Base-by-base conservation (phyloP, 1,140 invertebrate genomes). In the Micrasema minimum region DNA sequence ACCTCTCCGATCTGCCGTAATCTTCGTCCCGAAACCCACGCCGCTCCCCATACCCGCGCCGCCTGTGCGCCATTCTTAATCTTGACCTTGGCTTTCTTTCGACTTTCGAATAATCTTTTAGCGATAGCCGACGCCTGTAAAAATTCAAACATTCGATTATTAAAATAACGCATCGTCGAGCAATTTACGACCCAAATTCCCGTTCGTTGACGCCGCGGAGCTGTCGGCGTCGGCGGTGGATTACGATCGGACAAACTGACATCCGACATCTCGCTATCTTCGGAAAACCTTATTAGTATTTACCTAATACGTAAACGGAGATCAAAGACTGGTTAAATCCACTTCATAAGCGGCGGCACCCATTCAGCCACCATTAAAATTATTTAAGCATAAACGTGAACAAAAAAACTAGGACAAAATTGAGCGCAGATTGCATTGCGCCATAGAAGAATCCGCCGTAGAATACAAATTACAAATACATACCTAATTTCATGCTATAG, bases 41-140 rank as follows among this genome's bases (percentile, higher is more conserved):
- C 23, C 61, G 70, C 23, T 59, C 64, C n/a, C 64, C 69, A 14
- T 43, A 35, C 20, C 22, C 48, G 12, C 62, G 46, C 41, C 62
- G 61, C 69, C 69, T 55, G 62, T 57, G 41, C 50, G 69, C 50
- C 69, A 71, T 71, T 55, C 26, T 37, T 5, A 20, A 10, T 46
- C 22, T 16, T 31, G 9, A 51, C 26, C 22, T 16, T 31, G 9
- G 37, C 26, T 31, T 7, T 7, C 26, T 31, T 31, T 31, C 26
- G 26, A 31, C 50, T 41, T 38, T 59, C 31, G 66, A 43, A 53
- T 48, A 45, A 69, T 41, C 53, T 57, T 37, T 69, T 69, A 59
- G 51, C 46, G 66, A 37, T 69, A 69, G 55, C n/a, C 20, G 66
- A 59, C 31, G 66, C 66, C 66, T 69, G 66, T 69, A 69, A 69